phyloP scores from a whole-genome alignment of 2,113 vertebrate genomes.

The Oxygymnocypris stewartii region DNA sequence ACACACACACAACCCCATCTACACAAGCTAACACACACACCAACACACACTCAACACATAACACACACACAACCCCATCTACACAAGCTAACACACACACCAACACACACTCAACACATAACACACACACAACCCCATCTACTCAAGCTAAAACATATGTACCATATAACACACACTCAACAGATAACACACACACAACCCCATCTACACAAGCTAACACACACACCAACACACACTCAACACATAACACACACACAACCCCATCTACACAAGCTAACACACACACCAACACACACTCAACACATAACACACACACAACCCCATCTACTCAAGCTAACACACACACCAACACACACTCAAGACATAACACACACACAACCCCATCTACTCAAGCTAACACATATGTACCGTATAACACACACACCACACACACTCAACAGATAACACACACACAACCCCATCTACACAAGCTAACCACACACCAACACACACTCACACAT shows the following conservation, averaged over 20 bases:
- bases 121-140: not conserved
- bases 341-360: not conserved
- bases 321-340: not conserved
- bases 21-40: not conserved
- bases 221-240: not conserved
- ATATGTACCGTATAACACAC: no score
- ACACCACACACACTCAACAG: not conserved
- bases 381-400: no score
- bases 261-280: not conserved
- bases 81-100: not conserved
- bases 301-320: not conserved
- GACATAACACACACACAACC: no score
- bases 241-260: not conserved
- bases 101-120: not conserved
- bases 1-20: not conserved
- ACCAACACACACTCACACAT: not conserved
- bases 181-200: not conserved
- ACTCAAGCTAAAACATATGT: no score
- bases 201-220: no score
- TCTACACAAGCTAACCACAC: no score
- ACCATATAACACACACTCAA: not conserved
- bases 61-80: not conserved
- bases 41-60: not conserved
- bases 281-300: not conserved
- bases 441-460: not conserved